Base-by-base conservation (phyloP, 1,140 invertebrate genomes). In the Lasioglossum albipes region DNA sequence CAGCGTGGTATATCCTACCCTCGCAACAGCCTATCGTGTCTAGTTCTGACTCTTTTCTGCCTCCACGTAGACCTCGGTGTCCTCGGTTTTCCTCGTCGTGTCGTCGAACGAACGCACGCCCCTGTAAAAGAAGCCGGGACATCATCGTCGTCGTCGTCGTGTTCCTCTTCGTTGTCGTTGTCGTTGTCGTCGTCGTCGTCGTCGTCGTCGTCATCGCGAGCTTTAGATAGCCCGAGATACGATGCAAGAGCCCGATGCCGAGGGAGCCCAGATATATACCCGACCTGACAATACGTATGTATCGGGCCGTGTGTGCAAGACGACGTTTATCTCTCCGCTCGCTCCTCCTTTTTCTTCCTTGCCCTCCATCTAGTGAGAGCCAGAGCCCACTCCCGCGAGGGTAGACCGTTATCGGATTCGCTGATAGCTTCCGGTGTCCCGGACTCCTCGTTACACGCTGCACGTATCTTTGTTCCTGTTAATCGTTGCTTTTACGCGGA, bases 91-190 rank as follows among this genome's bases (percentile, higher is more conserved):
- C 69, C 22, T 42, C 59, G 67, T 78, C 52, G 68, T 41, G 49
- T 10, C 41, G n/a, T n/a, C 20, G 57, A 59, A 59, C n/a, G 20
- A 59, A 57, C 72, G 72, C 67, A 27, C 78, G 68, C 66, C 61
- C 22, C 67, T 71, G 67, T 79, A 54, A 86, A 83, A 83, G 73
- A 86, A 73, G 52, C 75, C 52, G 45, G 22, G 20, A 64, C 82
- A 16, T 57, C 66, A 67, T 76, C 66, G 49, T 52, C n/a, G 6
- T n/a, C 57, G 57, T 59, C 31, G 68, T 16, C 13, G 41, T 4
- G 16, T 36, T 45, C 45, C 10, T 49, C 45, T 12, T 76, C 66
- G 49, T 36, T 5, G n/a, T 57, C 66, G 67, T 76, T 59, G 41
- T 57, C n/a, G 0, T 20, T 20, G 54, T 59, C 31, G 68, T 16